Conservation (phyloP, 2,113 vertebrate species). For the Labeo rohita region DNA sequence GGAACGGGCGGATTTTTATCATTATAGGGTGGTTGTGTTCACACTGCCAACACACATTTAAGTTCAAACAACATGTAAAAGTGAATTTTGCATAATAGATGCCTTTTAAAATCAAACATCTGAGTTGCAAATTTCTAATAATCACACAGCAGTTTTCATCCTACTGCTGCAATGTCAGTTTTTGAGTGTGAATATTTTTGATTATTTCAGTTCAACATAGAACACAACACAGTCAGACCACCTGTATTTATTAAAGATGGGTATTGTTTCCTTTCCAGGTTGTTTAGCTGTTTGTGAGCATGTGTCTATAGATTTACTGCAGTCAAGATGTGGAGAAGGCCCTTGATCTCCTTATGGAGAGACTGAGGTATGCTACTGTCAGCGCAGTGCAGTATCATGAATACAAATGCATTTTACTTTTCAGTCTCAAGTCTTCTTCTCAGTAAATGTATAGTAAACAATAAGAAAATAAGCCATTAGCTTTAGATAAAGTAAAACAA, state of each 20-base stretch:
- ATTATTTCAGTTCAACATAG: background rate
- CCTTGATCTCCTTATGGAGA: conserved; percentile 61
- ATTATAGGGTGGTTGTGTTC: too few relatives aligned
- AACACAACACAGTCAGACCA: background rate
- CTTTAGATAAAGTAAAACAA: background rate
- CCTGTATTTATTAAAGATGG: conserved; percentile 5
- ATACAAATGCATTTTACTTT: conserved; percentile 30
- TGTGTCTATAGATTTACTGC: conserved; percentile 59
- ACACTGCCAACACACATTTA: too few relatives aligned
- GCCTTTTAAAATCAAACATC: background rate
- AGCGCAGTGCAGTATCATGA: conserved; percentile 18
- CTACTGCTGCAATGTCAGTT: background rate
- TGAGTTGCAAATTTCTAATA: background rate
- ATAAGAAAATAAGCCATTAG: background rate
- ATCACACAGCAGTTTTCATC: background rate
- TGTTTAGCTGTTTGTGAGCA: conserved; percentile 64
- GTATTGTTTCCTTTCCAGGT: conserved; percentile 57
- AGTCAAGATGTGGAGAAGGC: conserved; percentile 63
- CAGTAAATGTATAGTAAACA: background rate
- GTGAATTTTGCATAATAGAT: too few relatives aligned
- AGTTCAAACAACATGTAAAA: too few relatives aligned
- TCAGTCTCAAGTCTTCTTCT: background rate
- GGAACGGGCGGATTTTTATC: too few relatives aligned
- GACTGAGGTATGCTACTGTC: conserved; percentile 57
- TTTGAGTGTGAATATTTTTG: background rate